Evolutionary conservation across 2,113 vertebrate genomes (phyloP).

Genomic region (Rhipidura dahli): DNA sequence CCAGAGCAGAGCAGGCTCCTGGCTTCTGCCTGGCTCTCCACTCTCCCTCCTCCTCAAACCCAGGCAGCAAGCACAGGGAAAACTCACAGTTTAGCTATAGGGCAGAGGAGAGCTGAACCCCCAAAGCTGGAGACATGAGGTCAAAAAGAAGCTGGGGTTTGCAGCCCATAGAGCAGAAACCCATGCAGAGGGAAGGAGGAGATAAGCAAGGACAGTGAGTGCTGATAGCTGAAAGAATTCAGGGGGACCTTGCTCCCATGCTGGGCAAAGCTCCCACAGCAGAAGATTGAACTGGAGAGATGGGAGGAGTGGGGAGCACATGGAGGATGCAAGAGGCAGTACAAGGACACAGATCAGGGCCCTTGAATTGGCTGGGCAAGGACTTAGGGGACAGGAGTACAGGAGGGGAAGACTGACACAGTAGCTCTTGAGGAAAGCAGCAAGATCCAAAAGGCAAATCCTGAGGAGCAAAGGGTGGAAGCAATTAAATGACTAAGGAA

Average conservation of each 20-base stretch:
- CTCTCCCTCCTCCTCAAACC: rapidly evolving
- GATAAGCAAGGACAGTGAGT: background rate
- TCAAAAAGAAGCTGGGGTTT: background rate
- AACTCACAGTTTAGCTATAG: rapidly evolving
- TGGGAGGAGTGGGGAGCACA: background rate
- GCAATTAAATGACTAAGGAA: background rate
- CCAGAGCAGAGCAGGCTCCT: background rate
- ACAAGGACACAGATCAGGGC: background rate
- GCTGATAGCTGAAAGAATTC: background rate
- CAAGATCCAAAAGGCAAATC: background rate
- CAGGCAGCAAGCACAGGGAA: background rate
- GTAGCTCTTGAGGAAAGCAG: background rate
- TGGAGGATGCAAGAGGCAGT: rapidly evolving
- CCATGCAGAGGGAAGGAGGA: background rate
- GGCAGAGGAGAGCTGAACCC: rapidly evolving
- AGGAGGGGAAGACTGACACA: background rate
- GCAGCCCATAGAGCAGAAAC: background rate
- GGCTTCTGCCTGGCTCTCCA: background rate
- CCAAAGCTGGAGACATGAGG: background rate
- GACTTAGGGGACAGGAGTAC: background rate
- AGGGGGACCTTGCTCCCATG: background rate
- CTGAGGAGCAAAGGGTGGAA: background rate
- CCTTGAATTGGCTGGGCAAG: background rate
- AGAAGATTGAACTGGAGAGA: background rate
- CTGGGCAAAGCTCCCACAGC: background rate